Percentiles rank a stretch among this genome's conserved stretches.
Conservation (phyloP, 1,140 invertebrate species). For the Rhopalosiphum padi region DNA sequence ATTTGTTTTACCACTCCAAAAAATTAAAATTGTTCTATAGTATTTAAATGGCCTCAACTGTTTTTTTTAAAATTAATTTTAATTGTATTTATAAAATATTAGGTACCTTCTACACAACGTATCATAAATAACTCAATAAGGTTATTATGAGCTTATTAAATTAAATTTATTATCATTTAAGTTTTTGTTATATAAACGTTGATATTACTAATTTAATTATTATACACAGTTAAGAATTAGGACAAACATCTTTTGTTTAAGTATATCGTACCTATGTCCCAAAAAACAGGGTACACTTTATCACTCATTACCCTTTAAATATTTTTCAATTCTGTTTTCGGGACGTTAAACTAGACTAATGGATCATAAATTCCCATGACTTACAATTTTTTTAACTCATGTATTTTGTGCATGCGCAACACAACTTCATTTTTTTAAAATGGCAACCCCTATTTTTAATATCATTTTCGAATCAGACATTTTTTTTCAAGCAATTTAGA, state of each 20-base stretch:
- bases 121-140: neutral
- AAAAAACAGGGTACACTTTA: no score
- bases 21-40: neutral
- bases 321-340: no score
- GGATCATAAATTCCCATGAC: no score
- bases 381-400: no score
- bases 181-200: neutral
- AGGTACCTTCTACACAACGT: neutral
- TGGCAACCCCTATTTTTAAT: no score
- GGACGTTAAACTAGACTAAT: no score
- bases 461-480: no score
- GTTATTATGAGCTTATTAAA: neutral
- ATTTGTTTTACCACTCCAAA: neutral
- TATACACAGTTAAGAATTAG: neutral
- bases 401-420: no score
- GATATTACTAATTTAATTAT: neutral
- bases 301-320: no score
- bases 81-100: neutral
- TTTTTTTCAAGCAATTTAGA: no score
- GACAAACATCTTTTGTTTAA: neutral
- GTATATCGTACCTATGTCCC: no score
- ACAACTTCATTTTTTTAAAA: no score
- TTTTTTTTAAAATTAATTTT: neutral
- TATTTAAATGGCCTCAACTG: neutral
- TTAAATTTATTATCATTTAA: neutral